Conservation (phyloP, 2,113 vertebrate genomes). For the Coregonus clupeaformis region DNA sequence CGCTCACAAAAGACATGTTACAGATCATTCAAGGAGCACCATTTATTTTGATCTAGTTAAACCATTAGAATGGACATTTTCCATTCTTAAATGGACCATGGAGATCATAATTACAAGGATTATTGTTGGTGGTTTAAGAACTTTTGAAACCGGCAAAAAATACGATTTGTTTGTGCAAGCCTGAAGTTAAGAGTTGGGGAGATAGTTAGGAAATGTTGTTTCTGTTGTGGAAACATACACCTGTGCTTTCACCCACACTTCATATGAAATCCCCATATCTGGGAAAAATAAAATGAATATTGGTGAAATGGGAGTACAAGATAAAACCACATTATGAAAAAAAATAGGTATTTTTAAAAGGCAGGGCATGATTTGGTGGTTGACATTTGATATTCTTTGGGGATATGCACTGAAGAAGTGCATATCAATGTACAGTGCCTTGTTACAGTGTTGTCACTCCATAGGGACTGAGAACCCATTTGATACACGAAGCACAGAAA, state of each 20-base stretch:
- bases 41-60: background rate
- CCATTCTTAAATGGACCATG: slow-evolving; percentile 62
- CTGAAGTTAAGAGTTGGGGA: slow-evolving; percentile 54
- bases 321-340: slow-evolving; percentile 14
- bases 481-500: slow-evolving; percentile 65
- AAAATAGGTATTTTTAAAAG: slow-evolving; percentile 37
- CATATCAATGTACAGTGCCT: slow-evolving; percentile 57
- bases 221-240: background rate
- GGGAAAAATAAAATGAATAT: background rate
- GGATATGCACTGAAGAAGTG: slow-evolving; percentile 61
- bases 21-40: background rate
- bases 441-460: slow-evolving; percentile 54
- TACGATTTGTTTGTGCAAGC: slow-evolving; percentile 39
- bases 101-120: slow-evolving; percentile 52
- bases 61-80: slow-evolving; percentile 56
- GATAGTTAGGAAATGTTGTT: slow-evolving; percentile 5
- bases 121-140: slow-evolving; percentile 55
- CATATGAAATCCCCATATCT: slow-evolving; percentile 3
- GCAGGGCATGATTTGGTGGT: slow-evolving; percentile 26
- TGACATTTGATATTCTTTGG: slow-evolving; percentile 70
- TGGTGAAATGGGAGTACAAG: background rate
- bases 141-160: slow-evolving; percentile 53
- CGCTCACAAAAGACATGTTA: slow-evolving; percentile 16
- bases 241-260: background rate
- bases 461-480: slow-evolving; percentile 60